phyloP scores from a whole-genome alignment of 2,113 vertebrate species.

The Oplegnathus fasciatus region DNA sequence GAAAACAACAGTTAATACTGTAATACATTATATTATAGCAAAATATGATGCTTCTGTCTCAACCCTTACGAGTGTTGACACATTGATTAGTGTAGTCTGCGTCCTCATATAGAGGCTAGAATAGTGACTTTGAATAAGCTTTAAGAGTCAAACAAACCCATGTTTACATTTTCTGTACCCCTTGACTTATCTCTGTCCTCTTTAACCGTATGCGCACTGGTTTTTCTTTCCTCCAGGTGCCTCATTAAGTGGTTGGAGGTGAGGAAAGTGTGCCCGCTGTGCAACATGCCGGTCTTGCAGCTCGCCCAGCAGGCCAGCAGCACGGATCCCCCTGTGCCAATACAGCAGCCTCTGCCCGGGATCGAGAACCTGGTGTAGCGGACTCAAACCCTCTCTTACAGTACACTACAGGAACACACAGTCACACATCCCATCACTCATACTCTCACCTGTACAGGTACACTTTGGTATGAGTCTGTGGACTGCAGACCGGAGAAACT shows the following conservation, averaged over 20 bases:
- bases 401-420: constrained; percentile 48
- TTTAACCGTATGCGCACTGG: background rate
- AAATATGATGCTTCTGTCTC: background rate
- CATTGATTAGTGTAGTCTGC: background rate
- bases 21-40: background rate
- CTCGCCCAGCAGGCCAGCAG: constrained; percentile 93
- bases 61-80: background rate
- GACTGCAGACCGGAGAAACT: constrained; percentile 35
- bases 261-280: constrained; percentile 97
- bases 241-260: constrained; percentile 99
- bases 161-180: background rate
- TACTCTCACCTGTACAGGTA: constrained; percentile 75
- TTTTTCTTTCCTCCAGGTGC: constrained; percentile 87
- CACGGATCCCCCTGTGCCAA: constrained; percentile 84
- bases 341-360: constrained; percentile 91
- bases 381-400: background rate
- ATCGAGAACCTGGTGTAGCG: constrained; percentile 95
- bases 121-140: background rate
- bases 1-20: background rate
- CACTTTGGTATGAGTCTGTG: constrained; percentile 58
- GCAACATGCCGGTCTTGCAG: constrained; percentile 98
- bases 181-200: background rate
- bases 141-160: background rate
- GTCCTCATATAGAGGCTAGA: background rate
- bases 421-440: constrained; percentile 39